These are phyloP conservation scores for Chrysodeixis includens DNA, from an alignment of 2,888 invertebrate genomes.

Conservation along the genomic window DNA sequence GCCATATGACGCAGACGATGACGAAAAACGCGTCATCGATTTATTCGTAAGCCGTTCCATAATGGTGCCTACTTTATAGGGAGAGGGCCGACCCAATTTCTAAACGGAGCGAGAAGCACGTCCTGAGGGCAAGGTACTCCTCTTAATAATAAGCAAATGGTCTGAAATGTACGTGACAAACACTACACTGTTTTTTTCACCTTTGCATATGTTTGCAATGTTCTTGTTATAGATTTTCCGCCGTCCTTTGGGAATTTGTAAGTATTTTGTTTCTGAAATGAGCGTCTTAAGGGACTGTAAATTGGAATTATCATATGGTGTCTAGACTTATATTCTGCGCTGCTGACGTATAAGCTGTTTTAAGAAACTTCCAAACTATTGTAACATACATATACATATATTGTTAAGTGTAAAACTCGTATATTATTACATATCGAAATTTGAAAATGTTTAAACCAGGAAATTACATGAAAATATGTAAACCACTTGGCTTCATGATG, in stretches of 20 bases:
- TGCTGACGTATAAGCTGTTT: background rate
- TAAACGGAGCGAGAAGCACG: conserved; percentile 77
- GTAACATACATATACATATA: too few species aligned
- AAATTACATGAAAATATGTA: too few species aligned
- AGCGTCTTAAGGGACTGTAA: conserved; percentile 5
- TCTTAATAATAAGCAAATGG: conserved; percentile 73
- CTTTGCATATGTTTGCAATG: conserved; percentile 19
- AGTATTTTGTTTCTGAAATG: conserved; percentile 16
- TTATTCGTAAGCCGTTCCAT: conserved; percentile 70
- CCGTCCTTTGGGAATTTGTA: conserved; percentile 15
- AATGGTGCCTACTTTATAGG: conserved; percentile 68
- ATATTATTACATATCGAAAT: too few species aligned
- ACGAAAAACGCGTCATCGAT: conserved; percentile 66
- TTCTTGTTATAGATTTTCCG: conserved; percentile 26
- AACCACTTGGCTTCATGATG: too few species aligned
- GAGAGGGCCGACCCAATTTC: conserved; percentile 79
- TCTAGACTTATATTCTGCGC: background rate
- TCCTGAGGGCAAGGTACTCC: conserved; percentile 70
- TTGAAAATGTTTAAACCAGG: too few species aligned
- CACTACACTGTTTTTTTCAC: conserved; percentile 47
- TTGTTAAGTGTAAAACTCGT: too few species aligned
- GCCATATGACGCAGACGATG: conserved; percentile 24
- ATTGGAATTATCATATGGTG: background rate
- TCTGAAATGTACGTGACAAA: conserved; percentile 62
- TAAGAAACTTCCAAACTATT: background rate